phyloP scores from a whole-genome alignment of 2,888 invertebrate genomes.

The Clitarchus hookeri region DNA sequence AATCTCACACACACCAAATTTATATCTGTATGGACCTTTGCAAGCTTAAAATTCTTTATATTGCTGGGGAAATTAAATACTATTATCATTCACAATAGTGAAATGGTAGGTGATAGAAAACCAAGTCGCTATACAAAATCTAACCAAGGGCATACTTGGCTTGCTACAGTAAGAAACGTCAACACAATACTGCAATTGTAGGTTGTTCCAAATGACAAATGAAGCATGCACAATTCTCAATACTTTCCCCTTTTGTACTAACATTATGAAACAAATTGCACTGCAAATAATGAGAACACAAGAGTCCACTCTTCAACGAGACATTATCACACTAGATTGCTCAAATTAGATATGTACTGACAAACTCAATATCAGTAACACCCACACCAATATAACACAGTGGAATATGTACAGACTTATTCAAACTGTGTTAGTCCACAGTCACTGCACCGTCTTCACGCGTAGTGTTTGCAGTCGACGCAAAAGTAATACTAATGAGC shows the following conservation, averaged over 20 bases:
- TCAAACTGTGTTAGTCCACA: too few relatives aligned
- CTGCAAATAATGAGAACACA: neutral
- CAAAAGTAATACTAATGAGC: constrained; percentile 26
- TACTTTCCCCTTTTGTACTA: neutral
- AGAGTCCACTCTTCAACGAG: too few relatives aligned
- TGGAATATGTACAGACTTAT: too few relatives aligned
- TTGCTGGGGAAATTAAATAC: neutral
- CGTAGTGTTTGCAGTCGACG: too few relatives aligned
- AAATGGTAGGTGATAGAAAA: neutral
- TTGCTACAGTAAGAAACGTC: neutral
- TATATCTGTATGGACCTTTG: neutral
- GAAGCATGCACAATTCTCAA: neutral
- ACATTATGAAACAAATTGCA: neutral
- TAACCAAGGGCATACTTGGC: neutral
- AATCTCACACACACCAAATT: neutral
- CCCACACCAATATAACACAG: too few relatives aligned
- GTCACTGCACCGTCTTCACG: too few relatives aligned
- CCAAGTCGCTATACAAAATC: neutral
- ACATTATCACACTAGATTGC: too few relatives aligned
- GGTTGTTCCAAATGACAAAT: neutral
- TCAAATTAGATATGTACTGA: neutral
- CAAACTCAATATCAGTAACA: too few relatives aligned
- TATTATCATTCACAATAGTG: neutral
- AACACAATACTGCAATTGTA: neutral
- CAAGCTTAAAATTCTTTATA: neutral